Base-by-base conservation (phyloP, 2,888 invertebrate genomes). In the Lasioglossum pauxillum region DNA sequence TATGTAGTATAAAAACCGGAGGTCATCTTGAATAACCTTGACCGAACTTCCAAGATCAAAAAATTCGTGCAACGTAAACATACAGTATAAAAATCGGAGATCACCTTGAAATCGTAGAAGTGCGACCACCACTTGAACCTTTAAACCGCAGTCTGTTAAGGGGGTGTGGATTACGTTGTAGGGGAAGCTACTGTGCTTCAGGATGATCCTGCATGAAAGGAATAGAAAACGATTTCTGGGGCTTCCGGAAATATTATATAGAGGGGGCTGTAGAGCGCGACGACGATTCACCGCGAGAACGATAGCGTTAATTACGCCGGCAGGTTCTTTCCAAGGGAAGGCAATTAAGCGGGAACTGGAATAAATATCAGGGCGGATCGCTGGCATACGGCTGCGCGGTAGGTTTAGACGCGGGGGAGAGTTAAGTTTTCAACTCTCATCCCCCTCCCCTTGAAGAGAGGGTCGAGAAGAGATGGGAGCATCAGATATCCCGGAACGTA, bases 401-500 rank as follows among this genome's bases (percentile, higher is more conserved):
- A 89, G 89, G 88, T 90, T 92, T 91, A 91, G 89, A 87, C 14
- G 12, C 82, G 84, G 89, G 89, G 82, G 89, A 64, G 64, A 92
- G 91, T 92, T 92, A 92, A 94, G 93, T 94, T 93, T 93, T 93
- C 93, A 92, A 90, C 93, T 74, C 74, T 19, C 35, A 14, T 16
- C 7, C 16, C 19, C n/a, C 27, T 14, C 8, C 0, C 16, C 72
- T 27, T 1, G 31, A 31, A 16, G 31, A 31, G 64, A 81, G 83
- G 86, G 86, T 67, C 78, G 85, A 88, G 85, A 87, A 88, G 85
- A 87, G 92, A 91, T 91, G 88, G 91, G 87, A 85, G 89, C 93
- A 93, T 94, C 93, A 93, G 94, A 94, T 94, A 94, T 91, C 91
- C 77, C 85, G 83, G 90, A 91, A 93, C 93, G 91, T 93, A 94